Conservation (phyloP, 2,113 vertebrate species). For the Falco punctatus region DNA sequence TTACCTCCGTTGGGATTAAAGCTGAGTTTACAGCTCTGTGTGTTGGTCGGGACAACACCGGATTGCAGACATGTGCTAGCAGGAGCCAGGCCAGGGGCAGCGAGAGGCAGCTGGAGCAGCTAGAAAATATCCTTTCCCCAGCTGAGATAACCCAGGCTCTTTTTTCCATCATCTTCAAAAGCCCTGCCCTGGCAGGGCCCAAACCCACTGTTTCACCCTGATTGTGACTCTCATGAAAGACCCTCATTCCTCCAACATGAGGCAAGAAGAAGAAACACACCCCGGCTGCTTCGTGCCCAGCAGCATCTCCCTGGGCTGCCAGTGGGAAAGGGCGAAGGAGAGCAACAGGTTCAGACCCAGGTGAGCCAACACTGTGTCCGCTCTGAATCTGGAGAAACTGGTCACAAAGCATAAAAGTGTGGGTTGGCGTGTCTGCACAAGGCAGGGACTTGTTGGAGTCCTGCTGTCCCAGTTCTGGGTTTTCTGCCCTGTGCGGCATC, state of each 20-base stretch:
- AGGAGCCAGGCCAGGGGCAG: constrained; percentile 12
- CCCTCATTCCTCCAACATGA: background rate
- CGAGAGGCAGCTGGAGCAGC: constrained; percentile 13
- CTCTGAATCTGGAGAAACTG: fast-evolving
- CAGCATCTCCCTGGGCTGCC: fast-evolving
- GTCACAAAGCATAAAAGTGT: fast-evolving
- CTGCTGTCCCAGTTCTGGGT: background rate
- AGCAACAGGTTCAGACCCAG: fast-evolving
- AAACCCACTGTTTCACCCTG: fast-evolving
- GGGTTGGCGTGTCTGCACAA: background rate
- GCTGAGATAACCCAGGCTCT: background rate
- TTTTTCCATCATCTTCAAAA: background rate
- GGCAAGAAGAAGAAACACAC: background rate
- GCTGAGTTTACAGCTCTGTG: background rate
- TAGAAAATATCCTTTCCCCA: background rate
- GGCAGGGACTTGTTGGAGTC: background rate
- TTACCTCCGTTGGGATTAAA: background rate
- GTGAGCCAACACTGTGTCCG: fast-evolving
- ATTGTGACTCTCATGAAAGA: background rate
- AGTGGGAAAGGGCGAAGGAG: background rate
- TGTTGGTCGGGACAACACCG: background rate
- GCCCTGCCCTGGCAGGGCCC: background rate
- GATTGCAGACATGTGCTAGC: background rate
- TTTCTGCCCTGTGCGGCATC: background rate
- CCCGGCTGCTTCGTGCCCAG: background rate